A percentile compares a stretch with the other conserved stretches of the same genome.
Evolutionary conservation across 2,113 vertebrate genomes (phyloP).

Genomic region (Calidris pygmaea): DNA sequence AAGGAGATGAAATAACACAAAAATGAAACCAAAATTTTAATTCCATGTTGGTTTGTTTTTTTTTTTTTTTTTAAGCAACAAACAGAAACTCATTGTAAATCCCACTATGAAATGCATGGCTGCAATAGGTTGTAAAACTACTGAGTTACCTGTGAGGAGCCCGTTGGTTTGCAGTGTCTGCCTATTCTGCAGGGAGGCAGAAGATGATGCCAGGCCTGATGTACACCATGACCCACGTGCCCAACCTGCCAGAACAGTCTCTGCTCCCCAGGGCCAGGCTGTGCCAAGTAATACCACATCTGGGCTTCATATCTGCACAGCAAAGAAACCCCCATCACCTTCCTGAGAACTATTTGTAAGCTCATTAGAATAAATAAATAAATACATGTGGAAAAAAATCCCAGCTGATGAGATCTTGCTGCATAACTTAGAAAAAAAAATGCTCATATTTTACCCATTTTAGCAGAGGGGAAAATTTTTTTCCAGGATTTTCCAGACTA

Average conservation of each 20-base stretch:
- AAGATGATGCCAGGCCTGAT: accelerated
- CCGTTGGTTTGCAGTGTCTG: neutral
- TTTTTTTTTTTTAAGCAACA: neutral
- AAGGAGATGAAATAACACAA: neutral
- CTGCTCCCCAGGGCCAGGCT: neutral
- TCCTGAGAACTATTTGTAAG: neutral
- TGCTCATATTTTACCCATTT: neutral
- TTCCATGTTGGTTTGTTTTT: accelerated
- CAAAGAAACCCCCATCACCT: neutral
- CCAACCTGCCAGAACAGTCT: accelerated
- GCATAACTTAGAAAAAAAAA: constrained; percentile 26
- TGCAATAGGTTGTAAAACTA: neutral
- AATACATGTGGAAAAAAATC: neutral
- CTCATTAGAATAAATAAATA: neutral
- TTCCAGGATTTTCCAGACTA: neutral
- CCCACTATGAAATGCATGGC: neutral
- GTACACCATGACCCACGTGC: accelerated
- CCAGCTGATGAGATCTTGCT: neutral
- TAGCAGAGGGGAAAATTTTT: neutral
- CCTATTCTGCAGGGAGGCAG: neutral
- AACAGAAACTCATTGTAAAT: neutral
- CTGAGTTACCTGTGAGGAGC: neutral
- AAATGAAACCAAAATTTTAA: neutral
- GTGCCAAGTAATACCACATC: neutral
- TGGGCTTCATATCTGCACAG: neutral